phyloP scores from a whole-genome alignment of 2,113 vertebrate species.

The Mesoclemmys tuberculata region DNA sequence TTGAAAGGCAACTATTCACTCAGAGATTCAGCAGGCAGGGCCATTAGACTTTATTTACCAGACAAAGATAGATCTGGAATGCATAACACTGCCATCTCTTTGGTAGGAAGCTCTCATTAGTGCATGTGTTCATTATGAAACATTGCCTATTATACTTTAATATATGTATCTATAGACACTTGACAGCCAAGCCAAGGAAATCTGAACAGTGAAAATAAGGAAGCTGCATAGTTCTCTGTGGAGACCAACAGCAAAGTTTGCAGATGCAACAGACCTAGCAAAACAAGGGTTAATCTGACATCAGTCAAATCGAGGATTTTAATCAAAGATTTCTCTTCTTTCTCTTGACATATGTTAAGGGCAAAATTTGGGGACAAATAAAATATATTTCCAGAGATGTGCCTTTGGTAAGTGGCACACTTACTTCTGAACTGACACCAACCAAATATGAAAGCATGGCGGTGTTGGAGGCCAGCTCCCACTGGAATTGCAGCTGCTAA shows the following conservation, averaged over 20 bases:
- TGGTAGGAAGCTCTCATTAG: neutral
- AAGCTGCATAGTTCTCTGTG: neutral
- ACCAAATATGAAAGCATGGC: fast-evolving
- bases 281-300: neutral
- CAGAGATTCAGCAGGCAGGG: neutral
- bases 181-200: neutral
- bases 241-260: neutral
- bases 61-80: neutral
- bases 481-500: neutral
- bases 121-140: neutral
- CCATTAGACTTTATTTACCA: neutral
- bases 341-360: neutral
- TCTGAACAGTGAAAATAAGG: neutral
- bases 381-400: neutral
- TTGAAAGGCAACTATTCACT: neutral
- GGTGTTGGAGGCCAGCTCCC: neutral
- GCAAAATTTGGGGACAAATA: neutral
- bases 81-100: neutral
- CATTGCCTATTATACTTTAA: neutral
- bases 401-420: neutral
- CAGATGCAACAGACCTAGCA: neutral
- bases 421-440: neutral
- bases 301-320: neutral
- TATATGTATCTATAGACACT: neutral
- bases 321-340: neutral